Percentiles rank a stretch among this genome's conserved stretches.
Conservation (phyloP, 2,888 invertebrate genomes). For the Hybos culiciformis region DNA sequence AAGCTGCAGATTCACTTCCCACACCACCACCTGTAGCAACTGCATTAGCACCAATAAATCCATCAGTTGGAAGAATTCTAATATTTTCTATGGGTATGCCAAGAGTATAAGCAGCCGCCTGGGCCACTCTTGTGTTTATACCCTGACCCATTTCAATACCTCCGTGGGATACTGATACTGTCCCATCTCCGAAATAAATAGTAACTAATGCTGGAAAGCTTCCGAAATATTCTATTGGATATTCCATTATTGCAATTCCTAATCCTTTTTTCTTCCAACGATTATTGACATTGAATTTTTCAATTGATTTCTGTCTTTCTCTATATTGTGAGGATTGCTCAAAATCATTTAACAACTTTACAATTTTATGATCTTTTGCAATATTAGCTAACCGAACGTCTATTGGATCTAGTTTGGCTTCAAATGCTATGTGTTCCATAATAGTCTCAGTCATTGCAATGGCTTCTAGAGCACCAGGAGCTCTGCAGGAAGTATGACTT, state of each 20-base stretch:
- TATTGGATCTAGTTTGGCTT: constrained; percentile 42
- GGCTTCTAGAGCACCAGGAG: constrained; percentile 47
- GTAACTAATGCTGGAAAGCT: constrained; percentile 47
- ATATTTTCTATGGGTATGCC: constrained; percentile 54
- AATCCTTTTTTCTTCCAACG: constrained; percentile 70
- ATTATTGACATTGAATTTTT: constrained; percentile 50
- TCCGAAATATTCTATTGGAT: constrained; percentile 40
- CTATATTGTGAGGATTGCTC: constrained; percentile 41
- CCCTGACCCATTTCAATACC: constrained; percentile 74
- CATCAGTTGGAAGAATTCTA: constrained; percentile 50
- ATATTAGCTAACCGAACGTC: constrained; percentile 45
- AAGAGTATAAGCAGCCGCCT: constrained; percentile 58
- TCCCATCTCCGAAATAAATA: constrained; percentile 57
- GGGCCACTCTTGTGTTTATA: constrained; percentile 56
- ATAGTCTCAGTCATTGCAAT: constrained; percentile 47
- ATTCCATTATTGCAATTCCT: constrained; percentile 53
- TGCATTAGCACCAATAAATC: constrained; percentile 50
- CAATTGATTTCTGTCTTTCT: constrained; percentile 40
- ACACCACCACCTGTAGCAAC: constrained; percentile 54
- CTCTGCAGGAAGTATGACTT: constrained; percentile 54
- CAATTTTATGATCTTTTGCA: constrained; percentile 28
- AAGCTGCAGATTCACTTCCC: constrained; percentile 54
- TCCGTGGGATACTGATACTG: constrained; percentile 55
- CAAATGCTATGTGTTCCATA: constrained; percentile 51
- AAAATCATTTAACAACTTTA: constrained; percentile 40